A percentile compares a stretch with the other conserved stretches of the same genome.
These are phyloP conservation scores for Melanostigma gelatinosum DNA, from an alignment of 2,113 vertebrate genomes.

Conservation along the genomic window DNA sequence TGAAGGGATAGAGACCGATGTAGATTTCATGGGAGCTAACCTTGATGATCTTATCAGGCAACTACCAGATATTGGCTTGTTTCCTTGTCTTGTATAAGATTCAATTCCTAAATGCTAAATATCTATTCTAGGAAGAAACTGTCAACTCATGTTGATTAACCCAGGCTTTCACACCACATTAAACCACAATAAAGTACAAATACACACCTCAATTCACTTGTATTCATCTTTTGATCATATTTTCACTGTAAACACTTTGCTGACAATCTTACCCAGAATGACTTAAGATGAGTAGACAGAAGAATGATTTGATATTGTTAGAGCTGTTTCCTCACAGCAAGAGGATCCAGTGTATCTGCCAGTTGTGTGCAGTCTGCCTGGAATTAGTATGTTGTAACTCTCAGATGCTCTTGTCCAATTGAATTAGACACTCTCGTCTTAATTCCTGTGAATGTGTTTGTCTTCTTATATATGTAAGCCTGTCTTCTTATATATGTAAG, in stretches of 20 bases:
- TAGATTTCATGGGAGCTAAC: slow-evolving; percentile 8
- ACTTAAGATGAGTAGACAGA: neutral
- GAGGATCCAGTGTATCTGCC: neutral
- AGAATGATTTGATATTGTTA: neutral
- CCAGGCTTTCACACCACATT: neutral
- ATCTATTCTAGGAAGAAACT: neutral
- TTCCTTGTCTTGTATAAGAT: neutral
- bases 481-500: too few relatives aligned
- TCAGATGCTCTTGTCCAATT: neutral
- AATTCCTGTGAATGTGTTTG: neutral
- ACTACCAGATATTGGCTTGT: neutral
- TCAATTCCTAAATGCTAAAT: neutral
- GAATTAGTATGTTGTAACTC: neutral
- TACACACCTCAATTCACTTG: neutral
- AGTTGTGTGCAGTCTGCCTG: neutral
- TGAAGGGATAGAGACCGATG: neutral
- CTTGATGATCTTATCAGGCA: slow-evolving; percentile 26
- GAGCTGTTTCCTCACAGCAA: neutral
- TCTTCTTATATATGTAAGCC: neutral
- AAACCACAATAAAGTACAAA: neutral
- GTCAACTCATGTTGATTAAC: neutral
- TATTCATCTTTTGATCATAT: neutral
- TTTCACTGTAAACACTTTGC: neutral
- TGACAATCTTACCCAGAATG: neutral
- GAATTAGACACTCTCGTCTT: neutral